A percentile compares a stretch with the other conserved stretches of the same genome.
phyloP scores from a whole-genome alignment of 2,113 vertebrate genomes.

The Apaloderma vittatum region DNA sequence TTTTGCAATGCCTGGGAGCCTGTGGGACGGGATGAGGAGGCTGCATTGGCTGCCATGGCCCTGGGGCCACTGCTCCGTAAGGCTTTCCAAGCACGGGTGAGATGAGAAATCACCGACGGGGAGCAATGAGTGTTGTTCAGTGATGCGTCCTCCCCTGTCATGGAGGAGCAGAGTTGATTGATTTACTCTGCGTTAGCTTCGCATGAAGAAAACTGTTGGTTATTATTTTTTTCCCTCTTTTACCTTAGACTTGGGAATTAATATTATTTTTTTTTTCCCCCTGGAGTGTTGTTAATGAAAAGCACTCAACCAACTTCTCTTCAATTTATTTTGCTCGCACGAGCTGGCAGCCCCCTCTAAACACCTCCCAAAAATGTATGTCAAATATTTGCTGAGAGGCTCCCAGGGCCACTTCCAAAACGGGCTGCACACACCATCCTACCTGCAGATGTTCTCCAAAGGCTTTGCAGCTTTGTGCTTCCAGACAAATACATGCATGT shows the following conservation, averaged over 20 bases:
- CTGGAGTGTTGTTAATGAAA: slow-evolving; percentile 65
- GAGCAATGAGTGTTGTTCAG: neutral
- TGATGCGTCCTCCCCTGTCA: neutral
- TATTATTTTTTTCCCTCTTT: neutral
- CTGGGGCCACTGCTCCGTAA: accelerated
- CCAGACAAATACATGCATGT: neutral
- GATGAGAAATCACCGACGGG: neutral
- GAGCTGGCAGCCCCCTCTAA: neutral
- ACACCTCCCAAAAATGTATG: neutral
- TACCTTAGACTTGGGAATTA: slow-evolving; percentile 47
- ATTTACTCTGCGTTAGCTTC: slow-evolving; percentile 45
- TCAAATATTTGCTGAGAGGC: neutral
- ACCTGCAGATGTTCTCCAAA: neutral
- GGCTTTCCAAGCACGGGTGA: neutral
- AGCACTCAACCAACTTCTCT: slow-evolving; percentile 68
- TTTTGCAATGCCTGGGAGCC: neutral
- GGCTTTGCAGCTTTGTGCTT: neutral
- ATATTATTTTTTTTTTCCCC: neutral
- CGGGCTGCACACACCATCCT: accelerated
- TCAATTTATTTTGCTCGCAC: slow-evolving; percentile 64
- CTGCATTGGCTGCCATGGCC: neutral
- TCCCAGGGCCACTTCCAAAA: neutral
- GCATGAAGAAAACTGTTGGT: neutral
- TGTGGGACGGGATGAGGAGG: neutral
- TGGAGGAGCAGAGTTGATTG: slow-evolving; percentile 43